Base-by-base conservation (phyloP, 2,888 invertebrate species). In the Apantesis nais region DNA sequence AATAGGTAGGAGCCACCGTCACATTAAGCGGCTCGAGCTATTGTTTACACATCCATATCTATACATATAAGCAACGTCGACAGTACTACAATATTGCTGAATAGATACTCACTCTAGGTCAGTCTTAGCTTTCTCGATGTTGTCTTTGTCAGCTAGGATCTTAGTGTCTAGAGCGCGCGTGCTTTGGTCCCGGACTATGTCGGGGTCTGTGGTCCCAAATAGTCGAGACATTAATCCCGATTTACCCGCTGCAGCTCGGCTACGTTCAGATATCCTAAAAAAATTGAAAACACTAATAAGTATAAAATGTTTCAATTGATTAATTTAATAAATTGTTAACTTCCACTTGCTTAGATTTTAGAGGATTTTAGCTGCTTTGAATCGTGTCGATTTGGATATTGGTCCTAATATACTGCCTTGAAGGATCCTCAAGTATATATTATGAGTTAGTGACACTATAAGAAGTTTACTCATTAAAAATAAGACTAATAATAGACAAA, bases 191-290 rank as follows among this genome's bases (percentile, higher is more conserved):
- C 97, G 95, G 62, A 97, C 97, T 83, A 97, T 97, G 86, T 97
- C 97, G 0, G 97, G 97, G 84, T 97, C 97, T 0, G 97, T 97
- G 70, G 97, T 96, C 60, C 97, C 97, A 89, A 97, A 97, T 74
- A 97, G 86, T 0, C 97, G 95, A 0, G 97, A 97, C 96, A 97
- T 97, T n/a, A 97, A 84, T 0, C 97, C 96, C 0, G 96, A 95
- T 86, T 97, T 97, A 72, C 97, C 97, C 83, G 96, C 96, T 63
- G 96, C 96, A 0, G 96, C 96, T 66, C 95, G 95, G 31, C 88
- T 90, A 34, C 96, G 90, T 75, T 96, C 96, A 0, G 95, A 84
- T 87, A 95, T 93, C 86, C 96, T 96, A 86, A n/a, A 58, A 70
- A 52, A 66, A 1, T 52, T 4, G 7, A 48, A 52, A n/a, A 52